Conservation (phyloP, 2,113 vertebrate species). For the Lycaon pictus region DNA sequence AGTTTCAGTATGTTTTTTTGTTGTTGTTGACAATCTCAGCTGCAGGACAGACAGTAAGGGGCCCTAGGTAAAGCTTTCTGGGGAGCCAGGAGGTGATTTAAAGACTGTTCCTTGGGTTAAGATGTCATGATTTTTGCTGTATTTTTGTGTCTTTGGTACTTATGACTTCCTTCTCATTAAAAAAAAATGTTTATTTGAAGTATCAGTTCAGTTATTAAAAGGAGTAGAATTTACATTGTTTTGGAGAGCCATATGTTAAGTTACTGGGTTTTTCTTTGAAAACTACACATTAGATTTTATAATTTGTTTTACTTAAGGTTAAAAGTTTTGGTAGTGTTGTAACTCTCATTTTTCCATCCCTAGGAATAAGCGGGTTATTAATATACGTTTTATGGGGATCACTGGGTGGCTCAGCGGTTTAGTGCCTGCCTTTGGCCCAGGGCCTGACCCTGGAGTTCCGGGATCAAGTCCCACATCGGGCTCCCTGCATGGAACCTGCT, state of each 20-base stretch:
- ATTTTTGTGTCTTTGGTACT: conserved; percentile 19
- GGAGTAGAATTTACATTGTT: background rate
- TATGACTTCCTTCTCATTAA: background rate
- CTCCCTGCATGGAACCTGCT: too few relatives aligned
- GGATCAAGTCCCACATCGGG: too few relatives aligned
- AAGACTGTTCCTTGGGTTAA: background rate
- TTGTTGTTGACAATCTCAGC: background rate
- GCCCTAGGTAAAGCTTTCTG: background rate
- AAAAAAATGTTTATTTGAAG: background rate
- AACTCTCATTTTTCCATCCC: conserved; percentile 21
- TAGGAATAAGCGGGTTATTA: background rate
- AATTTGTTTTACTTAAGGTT: conserved; percentile 1
- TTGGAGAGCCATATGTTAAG: background rate
- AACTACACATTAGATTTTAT: background rate
- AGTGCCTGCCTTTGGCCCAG: too few relatives aligned
- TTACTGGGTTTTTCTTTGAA: conserved; percentile 25
- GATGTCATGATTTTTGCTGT: background rate
- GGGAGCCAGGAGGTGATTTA: background rate
- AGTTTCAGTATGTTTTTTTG: background rate
- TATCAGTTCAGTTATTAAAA: conserved; percentile 6
- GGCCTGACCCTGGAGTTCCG: too few relatives aligned
- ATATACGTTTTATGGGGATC: background rate
- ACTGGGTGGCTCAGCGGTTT: too few relatives aligned
- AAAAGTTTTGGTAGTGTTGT: conserved; percentile 1
- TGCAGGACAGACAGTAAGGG: background rate